Evolutionary conservation across 64 coral and sea anemone species (phyloP), one percentile per base, ranked within the genome.

Genomic region (Stichodactyla helianthus): DNA sequence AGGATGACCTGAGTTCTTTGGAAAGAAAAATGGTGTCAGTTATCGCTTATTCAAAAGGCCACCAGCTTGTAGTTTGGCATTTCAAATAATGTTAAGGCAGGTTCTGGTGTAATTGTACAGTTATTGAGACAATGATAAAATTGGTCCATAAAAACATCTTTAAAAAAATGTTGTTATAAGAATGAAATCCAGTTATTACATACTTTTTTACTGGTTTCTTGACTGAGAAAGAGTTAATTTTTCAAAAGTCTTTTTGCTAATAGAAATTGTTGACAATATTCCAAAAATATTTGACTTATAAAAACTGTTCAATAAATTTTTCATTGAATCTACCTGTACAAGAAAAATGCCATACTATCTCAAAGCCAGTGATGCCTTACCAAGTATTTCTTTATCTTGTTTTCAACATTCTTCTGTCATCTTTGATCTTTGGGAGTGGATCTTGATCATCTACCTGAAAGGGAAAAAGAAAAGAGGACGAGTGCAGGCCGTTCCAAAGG

Each of bases 381-480:
- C 78, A 53, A 81, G 20, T 50, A 18, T 51, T 79, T 81, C 78
- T 81, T 51, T 10, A 52, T 53, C 78, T 81, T 81, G 78, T 5
- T 52, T 8, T 81, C 16, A 25, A 44, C 35, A 3, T 9, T 7
- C 71, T 79, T 79, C 77, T 51, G 27, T 79, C 27, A 50, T 51
- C 50, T 50, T 15, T 7, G 7, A 79, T 79, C 78, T 81, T 81
- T 28, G n/a, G 68, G 7, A 74, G 6, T 31, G 83, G 71, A 23
- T 11, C 68, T 74, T 81, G 52, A 19, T 81, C 78, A 52, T 81
- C 51, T 81, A 97, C 80, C 94, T 97, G 94, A 87, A 97, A 97
- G 53, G 71, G 79, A 95, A 95, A 95, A 89, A 97, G 88, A 97
- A 89, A 92, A 97, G 55, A 90, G 84, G 84, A 97, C 94, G 94